A percentile compares a stretch with the other conserved stretches of the same genome.
Evolutionary conservation across 2,797 vertebrate genomes (phyloP).

Genomic region (Leptodactylus fallax): DNA sequence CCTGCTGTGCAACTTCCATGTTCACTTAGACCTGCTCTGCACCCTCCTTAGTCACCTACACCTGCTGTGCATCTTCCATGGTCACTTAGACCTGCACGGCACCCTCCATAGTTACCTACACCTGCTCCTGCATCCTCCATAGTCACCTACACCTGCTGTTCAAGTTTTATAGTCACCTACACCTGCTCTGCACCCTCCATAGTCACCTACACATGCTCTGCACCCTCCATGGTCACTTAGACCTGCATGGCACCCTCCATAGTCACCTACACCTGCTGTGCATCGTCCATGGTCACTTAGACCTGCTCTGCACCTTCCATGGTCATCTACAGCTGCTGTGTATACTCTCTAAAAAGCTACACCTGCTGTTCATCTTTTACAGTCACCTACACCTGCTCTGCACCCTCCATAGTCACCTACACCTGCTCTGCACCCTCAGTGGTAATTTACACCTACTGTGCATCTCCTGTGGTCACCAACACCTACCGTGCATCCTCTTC

Average conservation of each 20-base stretch:
- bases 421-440: too few relatives aligned
- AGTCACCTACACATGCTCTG: background rate
- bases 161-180: background rate
- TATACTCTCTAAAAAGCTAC: background rate
- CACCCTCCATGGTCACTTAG: background rate
- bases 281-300: background rate
- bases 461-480: too few relatives aligned
- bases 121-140: background rate
- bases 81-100: too few relatives aligned
- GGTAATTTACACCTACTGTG: too few relatives aligned
- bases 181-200: background rate
- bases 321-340: background rate
- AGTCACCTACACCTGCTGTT: background rate
- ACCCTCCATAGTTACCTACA: background rate
- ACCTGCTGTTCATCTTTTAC: background rate
- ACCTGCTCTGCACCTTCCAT: background rate
- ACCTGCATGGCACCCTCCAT: too few relatives aligned
- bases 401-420: background rate
- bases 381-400: background rate
- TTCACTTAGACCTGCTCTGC: background rate
- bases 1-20: background rate
- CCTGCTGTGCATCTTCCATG: background rate
- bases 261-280: background rate
- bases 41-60: background rate
- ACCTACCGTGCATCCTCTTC: background rate